phyloP scores from a whole-genome alignment of 2,888 invertebrate species.

The Oligia strigilis region DNA sequence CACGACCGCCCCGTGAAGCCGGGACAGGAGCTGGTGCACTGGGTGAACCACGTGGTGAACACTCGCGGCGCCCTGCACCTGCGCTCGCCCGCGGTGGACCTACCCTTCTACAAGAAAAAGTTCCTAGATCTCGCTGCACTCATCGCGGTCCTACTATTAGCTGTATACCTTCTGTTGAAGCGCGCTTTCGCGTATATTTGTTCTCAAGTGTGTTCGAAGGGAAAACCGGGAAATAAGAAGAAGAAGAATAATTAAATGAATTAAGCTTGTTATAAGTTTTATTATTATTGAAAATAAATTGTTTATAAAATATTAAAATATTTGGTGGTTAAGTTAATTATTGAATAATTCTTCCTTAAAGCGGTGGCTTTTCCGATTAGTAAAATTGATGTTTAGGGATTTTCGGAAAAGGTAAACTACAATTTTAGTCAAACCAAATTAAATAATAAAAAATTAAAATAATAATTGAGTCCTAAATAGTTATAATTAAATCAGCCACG shows the following conservation, averaged over 20 bases:
- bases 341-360: neutral
- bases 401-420: neutral
- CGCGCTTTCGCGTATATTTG: conserved; percentile 14
- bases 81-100: conserved; percentile 62
- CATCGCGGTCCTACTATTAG: conserved; percentile 18
- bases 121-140: conserved; percentile 64
- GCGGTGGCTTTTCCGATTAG: neutral
- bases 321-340: neutral
- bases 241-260: conserved; percentile 42
- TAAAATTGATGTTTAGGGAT: neutral
- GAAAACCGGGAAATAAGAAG: conserved; percentile 21
- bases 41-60: conserved; percentile 91
- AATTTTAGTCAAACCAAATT: no score
- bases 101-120: conserved; percentile 73
- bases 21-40: conserved; percentile 90
- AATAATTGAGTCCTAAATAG: neutral
- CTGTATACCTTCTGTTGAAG: conserved; percentile 29
- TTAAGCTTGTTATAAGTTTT: neutral
- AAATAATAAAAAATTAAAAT: no score
- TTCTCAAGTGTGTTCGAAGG: conserved; percentile 23
- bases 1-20: conserved; percentile 88
- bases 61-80: conserved; percentile 89
- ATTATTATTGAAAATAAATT: conserved; percentile 16
- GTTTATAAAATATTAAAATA: conserved; percentile 4
- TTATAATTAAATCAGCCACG: neutral